phyloP scores from a whole-genome alignment of 2,113 vertebrate species.

The Rhegmatorhina hoffmannsi region DNA sequence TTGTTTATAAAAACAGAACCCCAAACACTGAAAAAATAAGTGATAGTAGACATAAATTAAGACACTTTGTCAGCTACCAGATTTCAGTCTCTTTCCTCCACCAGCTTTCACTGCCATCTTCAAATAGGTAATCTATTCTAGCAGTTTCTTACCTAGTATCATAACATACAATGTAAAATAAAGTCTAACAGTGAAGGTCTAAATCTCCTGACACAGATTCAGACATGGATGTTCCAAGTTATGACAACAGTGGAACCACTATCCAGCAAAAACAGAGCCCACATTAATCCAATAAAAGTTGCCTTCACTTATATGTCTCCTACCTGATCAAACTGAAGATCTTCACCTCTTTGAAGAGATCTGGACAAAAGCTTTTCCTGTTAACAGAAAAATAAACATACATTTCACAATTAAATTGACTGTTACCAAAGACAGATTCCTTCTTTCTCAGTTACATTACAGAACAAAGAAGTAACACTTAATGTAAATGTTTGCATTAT shows the following conservation, averaged over 20 bases:
- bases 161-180: neutral
- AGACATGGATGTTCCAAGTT: neutral
- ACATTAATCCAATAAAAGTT: neutral
- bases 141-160: neutral
- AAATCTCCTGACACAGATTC: neutral
- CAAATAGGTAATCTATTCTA: neutral
- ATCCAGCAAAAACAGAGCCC: neutral
- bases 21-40: neutral
- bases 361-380: constrained; percentile 96
- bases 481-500: neutral
- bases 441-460: neutral
- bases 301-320: neutral
- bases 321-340: constrained; percentile 99
- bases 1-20: neutral
- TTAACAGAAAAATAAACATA: neutral
- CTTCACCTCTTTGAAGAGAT: constrained; percentile 98
- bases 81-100: neutral
- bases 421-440: neutral
- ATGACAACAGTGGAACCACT: neutral
- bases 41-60: neutral
- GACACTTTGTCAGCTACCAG: neutral
- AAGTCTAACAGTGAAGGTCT: neutral
- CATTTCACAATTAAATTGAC: neutral
- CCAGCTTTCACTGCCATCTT: neutral
- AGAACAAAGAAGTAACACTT: neutral